Base-by-base conservation (phyloP, 2,888 invertebrate genomes). In the Ypsolopha sequella region DNA sequence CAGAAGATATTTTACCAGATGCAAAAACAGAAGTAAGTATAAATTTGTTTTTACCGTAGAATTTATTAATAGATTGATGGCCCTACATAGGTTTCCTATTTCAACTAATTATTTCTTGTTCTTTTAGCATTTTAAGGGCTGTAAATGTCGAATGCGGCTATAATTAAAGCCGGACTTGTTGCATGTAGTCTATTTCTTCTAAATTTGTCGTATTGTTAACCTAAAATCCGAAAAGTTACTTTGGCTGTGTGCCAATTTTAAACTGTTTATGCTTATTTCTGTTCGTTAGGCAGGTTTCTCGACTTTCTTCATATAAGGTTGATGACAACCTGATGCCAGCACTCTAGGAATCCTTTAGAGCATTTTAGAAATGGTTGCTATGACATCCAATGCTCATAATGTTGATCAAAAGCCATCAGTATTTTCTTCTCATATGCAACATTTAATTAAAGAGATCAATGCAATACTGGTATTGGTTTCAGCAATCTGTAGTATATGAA, bases 191-290 rank as follows among this genome's bases (percentile, higher is more conserved):
- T 3, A 24, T 3, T 24, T 24, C 4, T 3, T 3, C 2, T 24
- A 24, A 24, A 24, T 24, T 24, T 4, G 24, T 24, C 2, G 24
- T 24, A 24, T 24, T 24, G 24, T 24, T 78, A 84, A 81, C 80
- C 79, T 79, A 68, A 67, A 75, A 71, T 60, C 63, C 57, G 58
- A 10, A 35, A 13, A 36, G 6, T 9, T 8, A 14, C 8, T 49
- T 73, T 82, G 82, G 85, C 76, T 55, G 41, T 53, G 43, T 53
- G 75, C 85, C 84, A 82, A 72, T 63, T 62, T 60, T 56, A 59
- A 67, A 70, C 68, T 81, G 76, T 82, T 84, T 84, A 76, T 71
- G 78, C 75, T 39, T 85, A 85, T 85, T 82, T 84, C 68, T 70
- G 78, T 80, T 75, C 80, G 45, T 24, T 61, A 69, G 73, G 72